A percentile compares a stretch with the other conserved stretches of the same genome.
These are phyloP conservation scores for Coilia nasus DNA, from an alignment of 2,797 vertebrate genomes.

Conservation along the genomic window DNA sequence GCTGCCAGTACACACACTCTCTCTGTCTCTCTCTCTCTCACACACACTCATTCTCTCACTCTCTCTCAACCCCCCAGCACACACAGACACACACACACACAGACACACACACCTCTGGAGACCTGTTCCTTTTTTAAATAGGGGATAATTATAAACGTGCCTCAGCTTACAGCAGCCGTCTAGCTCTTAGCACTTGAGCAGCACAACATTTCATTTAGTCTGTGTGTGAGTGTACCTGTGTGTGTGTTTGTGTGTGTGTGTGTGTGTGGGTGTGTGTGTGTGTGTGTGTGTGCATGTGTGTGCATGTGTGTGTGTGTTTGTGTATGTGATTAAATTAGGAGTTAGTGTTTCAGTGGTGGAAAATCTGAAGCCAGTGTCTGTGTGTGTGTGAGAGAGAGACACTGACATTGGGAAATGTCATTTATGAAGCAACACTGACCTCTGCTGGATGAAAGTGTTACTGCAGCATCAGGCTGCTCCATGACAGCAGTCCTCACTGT, in stretches of 20 bases:
- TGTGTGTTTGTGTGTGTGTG: not conserved
- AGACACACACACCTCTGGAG: slow-evolving; percentile 41
- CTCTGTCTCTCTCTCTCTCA: slow-evolving; percentile 44
- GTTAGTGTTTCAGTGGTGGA: too few species aligned
- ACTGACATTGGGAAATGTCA: not conserved
- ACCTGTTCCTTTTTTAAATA: slow-evolving; percentile 73
- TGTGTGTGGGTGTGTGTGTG: too few species aligned
- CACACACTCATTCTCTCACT: too few species aligned
- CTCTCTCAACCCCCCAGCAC: slow-evolving; percentile 34
- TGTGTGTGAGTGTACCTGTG: not conserved
- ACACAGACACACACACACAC: not conserved
- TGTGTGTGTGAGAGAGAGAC: not conserved
- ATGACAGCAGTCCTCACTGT: not conserved
- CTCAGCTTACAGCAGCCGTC: slow-evolving; percentile 56
- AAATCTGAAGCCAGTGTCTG: too few species aligned
- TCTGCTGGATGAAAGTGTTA: not conserved
- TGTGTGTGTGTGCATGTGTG: too few species aligned
- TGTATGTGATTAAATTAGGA: too few species aligned
- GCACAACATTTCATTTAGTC: not conserved
- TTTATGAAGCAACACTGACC: not conserved
- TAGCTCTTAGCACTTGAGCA: slow-evolving; percentile 39
- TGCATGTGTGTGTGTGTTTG: too few species aligned
- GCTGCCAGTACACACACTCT: slow-evolving; percentile 50
- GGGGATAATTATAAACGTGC: slow-evolving; percentile 70
- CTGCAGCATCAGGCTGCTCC: not conserved